Evolutionary conservation across 2,113 vertebrate genomes (phyloP), one percentile per base, ranked within the genome.

Genomic region (Setophaga coronata): DNA sequence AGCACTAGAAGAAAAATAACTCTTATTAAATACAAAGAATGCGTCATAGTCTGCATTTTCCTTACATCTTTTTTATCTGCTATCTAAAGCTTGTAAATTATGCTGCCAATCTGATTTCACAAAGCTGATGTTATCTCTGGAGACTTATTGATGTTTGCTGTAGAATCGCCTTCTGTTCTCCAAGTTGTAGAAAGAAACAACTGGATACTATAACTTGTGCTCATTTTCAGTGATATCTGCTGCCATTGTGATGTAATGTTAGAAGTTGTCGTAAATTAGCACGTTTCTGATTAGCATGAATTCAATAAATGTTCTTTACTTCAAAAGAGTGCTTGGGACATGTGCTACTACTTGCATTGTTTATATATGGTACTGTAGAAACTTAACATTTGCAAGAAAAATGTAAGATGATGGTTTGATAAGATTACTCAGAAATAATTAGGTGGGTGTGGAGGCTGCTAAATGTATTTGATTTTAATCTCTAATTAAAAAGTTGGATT

Each of bases 381-480:
- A 95, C 90, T 95, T 96, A 92, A 80, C 84, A 97, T 95, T 91
- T 97, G 95, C 91, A 83, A 94, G 85, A 96, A 96, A 95, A 96
- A 95, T 95, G 76, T 83, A 28, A 94, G 91, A 90, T 96, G 94
- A 94, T 92, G 84, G 87, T 89, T 96, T 92, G 93, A 96, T 97
- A 95, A 93, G 95, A 94, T 97, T 97, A 94, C 95, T 96, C 94
- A 97, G 87, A 95, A 97, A 96, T 97, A 96, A 97, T 97, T 97
- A 96, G 74, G 60, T 94, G 83, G 96, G 92, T 96, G 96, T 97
- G 95, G 95, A 94, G 90, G 69, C 93, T 97, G 79, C 81, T 94
- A 96, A 97, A 82, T 97, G 91, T 96, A 96, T 97, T 96, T 92
- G 96, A 97, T 97, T 97, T 86, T 96, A 96, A 97, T 97, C 96